These are phyloP conservation scores for Seriola rivoliana DNA, from an alignment of 2,113 vertebrate species.

Conservation along the genomic window DNA sequence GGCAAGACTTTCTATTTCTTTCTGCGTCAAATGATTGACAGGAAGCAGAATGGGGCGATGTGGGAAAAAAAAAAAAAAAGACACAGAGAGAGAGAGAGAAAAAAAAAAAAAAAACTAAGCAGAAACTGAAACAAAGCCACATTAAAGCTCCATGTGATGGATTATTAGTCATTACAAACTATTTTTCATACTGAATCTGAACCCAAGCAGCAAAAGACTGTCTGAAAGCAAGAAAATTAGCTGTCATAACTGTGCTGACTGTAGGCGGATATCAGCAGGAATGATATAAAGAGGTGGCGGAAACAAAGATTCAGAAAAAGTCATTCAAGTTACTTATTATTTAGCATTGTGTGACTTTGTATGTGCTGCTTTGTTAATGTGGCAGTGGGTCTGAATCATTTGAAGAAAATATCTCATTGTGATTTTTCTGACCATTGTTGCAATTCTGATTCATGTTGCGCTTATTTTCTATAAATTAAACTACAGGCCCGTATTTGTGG, in stretches of 20 bases:
- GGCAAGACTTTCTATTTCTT: slow-evolving; percentile 25
- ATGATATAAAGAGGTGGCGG: not conserved
- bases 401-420: not conserved
- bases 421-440: not conserved
- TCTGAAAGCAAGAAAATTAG: not conserved
- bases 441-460: not conserved
- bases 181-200: slow-evolving; percentile 12
- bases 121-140: slow-evolving; percentile 49
- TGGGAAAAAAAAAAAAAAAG: slow-evolving; percentile 1
- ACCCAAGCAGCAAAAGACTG: not conserved
- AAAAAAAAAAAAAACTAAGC: not conserved
- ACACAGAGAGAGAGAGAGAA: not conserved
- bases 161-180: slow-evolving; percentile 28
- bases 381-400: not conserved
- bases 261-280: not conserved
- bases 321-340: too few species aligned
- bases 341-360: too few species aligned
- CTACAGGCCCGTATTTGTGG: not conserved
- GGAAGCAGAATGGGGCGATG: slow-evolving; percentile 27
- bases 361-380: not conserved
- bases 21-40: slow-evolving; percentile 45
- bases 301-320: not conserved
- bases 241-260: not conserved
- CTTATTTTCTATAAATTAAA: not conserved
- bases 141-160: slow-evolving; percentile 18